These are phyloP conservation scores for Halictus quadricinctus DNA, from an alignment of 2,888 invertebrate genomes.

Conservation along the genomic window DNA sequence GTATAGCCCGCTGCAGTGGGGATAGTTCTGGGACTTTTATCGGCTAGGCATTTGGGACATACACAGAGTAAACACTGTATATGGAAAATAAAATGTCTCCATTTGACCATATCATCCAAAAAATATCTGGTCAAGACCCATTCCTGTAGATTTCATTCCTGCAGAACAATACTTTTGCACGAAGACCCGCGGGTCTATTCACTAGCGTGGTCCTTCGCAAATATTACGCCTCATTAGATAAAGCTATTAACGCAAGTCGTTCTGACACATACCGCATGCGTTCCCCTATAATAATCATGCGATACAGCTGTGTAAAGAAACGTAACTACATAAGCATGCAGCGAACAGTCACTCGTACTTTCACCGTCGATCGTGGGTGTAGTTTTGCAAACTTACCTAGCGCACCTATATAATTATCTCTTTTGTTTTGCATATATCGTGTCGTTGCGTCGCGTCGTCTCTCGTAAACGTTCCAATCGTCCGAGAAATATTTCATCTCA, in stretches of 20 bases:
- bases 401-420: conserved; percentile 54
- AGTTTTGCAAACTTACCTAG: conserved; percentile 60
- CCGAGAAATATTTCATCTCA: too few relatives aligned
- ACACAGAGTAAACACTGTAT: too few relatives aligned
- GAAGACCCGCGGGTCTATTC: too few relatives aligned
- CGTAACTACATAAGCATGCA: conserved; percentile 69
- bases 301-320: conserved; percentile 56
- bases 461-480: not conserved
- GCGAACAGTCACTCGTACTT: conserved; percentile 66
- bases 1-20: too few relatives aligned
- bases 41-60: too few relatives aligned
- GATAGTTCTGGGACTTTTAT: too few relatives aligned
- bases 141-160: too few relatives aligned
- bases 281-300: conserved; percentile 49
- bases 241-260: conserved; percentile 8
- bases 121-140: too few relatives aligned
- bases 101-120: too few relatives aligned
- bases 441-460: not conserved
- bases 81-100: too few relatives aligned
- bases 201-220: not conserved
- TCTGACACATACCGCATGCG: conserved; percentile 2
- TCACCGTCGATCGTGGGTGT: conserved; percentile 68
- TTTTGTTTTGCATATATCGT: conserved; percentile 38
- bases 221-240: conserved; percentile 1
- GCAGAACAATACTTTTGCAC: too few relatives aligned